A percentile compares a stretch with the other conserved stretches of the same genome.
Evolutionary conservation across 2,113 vertebrate species (phyloP).

Genomic region (Scatophagus argus): DNA sequence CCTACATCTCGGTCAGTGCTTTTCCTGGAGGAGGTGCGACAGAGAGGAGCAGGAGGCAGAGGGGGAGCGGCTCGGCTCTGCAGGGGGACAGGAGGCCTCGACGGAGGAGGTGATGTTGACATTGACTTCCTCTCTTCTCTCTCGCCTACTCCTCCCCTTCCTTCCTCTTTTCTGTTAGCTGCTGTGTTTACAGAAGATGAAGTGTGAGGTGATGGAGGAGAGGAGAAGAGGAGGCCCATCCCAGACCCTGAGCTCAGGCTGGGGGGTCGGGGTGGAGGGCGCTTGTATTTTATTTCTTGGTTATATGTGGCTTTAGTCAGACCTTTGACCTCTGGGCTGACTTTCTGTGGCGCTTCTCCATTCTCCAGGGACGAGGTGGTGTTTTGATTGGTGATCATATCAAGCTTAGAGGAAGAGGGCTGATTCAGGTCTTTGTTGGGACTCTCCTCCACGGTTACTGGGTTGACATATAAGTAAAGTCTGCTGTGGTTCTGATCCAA

Average conservation of each 20-base stretch:
- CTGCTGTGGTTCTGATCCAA: slow-evolving; percentile 57
- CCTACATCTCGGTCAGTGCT: slow-evolving; percentile 41
- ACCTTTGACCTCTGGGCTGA: slow-evolving; percentile 56
- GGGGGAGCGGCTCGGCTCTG: slow-evolving; percentile 58
- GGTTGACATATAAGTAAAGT: slow-evolving; percentile 90
- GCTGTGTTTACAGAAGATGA: slow-evolving; percentile 9
- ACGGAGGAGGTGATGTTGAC: slow-evolving; percentile 60
- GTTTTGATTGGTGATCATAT: slow-evolving; percentile 13
- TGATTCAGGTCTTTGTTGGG: slow-evolving; percentile 53
- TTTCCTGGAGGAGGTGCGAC: slow-evolving; percentile 60
- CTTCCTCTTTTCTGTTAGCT: slow-evolving; percentile 77
- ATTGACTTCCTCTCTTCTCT: slow-evolving; percentile 63
- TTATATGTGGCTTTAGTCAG: slow-evolving; percentile 42
- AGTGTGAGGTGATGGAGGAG: background rate
- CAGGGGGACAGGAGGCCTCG: slow-evolving; percentile 58
- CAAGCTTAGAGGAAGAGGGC: slow-evolving; percentile 44
- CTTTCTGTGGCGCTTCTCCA: slow-evolving; percentile 50
- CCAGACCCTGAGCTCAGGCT: slow-evolving; percentile 64
- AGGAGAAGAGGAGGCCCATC: slow-evolving; percentile 52
- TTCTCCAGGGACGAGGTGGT: slow-evolving; percentile 50
- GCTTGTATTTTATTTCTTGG: slow-evolving; percentile 77
- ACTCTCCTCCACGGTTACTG: slow-evolving; percentile 89
- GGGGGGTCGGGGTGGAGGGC: slow-evolving; percentile 84
- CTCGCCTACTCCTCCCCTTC: slow-evolving; percentile 41
- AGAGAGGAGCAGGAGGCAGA: slow-evolving; percentile 69